Percentiles rank a stretch among this genome's conserved stretches.
Conservation (phyloP, 2,888 invertebrate genomes). For the Meandrusa payeni region DNA sequence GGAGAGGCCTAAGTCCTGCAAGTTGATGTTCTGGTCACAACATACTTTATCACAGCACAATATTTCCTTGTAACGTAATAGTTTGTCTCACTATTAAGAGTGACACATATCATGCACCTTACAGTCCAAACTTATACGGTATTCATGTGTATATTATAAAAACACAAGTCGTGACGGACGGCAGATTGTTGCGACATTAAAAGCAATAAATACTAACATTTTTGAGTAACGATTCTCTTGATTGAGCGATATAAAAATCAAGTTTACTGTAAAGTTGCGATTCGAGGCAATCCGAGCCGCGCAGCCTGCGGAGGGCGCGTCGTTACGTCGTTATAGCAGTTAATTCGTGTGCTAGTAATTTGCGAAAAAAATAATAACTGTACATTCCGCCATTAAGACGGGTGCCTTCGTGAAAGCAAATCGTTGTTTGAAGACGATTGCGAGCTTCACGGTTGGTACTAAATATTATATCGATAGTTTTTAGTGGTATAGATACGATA, state of each 20-base stretch:
- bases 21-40: no score
- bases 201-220: background rate
- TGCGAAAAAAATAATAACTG: slow-evolving; percentile 39
- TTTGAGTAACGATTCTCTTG: background rate
- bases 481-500: no score
- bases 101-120: no score
- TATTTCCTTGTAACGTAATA: no score
- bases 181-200: no score
- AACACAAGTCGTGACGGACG: no score
- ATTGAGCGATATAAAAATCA: slow-evolving; percentile 15
- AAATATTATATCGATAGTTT: slow-evolving; percentile 19
- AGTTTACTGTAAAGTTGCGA: background rate
- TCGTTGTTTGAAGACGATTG: slow-evolving; percentile 42
- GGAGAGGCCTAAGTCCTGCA: no score
- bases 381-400: slow-evolving; percentile 36
- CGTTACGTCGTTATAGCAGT: slow-evolving; percentile 34
- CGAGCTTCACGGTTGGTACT: slow-evolving; percentile 43
- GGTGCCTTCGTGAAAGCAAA: slow-evolving; percentile 32
- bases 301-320: slow-evolving; percentile 1
- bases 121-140: no score
- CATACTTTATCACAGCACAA: no score
- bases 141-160: no score
- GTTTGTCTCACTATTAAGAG: no score
- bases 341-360: slow-evolving; percentile 33
- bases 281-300: background rate